Percentiles rank a stretch among this genome's conserved stretches.
Conservation (phyloP, 2,888 invertebrate species). For the Cheiracanthium punctorium region DNA sequence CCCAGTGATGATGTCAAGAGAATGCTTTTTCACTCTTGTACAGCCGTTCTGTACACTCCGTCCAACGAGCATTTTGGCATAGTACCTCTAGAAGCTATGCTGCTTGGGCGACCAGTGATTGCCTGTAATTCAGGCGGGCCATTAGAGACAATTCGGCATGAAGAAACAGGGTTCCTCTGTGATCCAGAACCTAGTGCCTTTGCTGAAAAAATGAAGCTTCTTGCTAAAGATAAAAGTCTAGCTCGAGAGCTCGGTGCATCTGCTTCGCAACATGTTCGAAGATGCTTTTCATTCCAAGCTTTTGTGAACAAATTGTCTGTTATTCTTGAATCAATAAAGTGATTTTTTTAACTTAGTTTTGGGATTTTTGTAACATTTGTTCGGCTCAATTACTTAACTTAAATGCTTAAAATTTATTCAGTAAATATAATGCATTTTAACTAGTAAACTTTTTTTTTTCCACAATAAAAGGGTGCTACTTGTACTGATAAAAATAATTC, state of each 20-base stretch:
- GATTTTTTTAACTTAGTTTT: background rate
- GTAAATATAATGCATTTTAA: too few species aligned
- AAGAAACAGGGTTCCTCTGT: constrained; percentile 87
- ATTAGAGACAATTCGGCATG: constrained; percentile 89
- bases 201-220: constrained; percentile 84
- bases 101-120: constrained; percentile 92
- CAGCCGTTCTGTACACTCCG: constrained; percentile 94
- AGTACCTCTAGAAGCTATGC: constrained; percentile 99
- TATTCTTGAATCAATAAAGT: constrained; percentile 21
- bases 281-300: constrained; percentile 67
- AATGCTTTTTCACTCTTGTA: constrained; percentile 84
- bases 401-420: too few species aligned
- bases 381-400: too few species aligned
- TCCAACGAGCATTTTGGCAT: constrained; percentile 99
- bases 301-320: constrained; percentile 52
- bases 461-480: too few species aligned
- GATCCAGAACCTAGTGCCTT: constrained; percentile 83
- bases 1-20: constrained; percentile 90
- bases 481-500: too few species aligned
- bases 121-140: constrained; percentile 98
- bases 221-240: constrained; percentile 81
- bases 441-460: too few species aligned
- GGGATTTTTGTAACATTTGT: too few species aligned
- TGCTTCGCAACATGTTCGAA: constrained; percentile 69
- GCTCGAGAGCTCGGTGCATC: constrained; percentile 82